Evolutionary conservation across 2,797 vertebrate genomes (phyloP).

Genomic region (Rhynchotus rufescens): DNA sequence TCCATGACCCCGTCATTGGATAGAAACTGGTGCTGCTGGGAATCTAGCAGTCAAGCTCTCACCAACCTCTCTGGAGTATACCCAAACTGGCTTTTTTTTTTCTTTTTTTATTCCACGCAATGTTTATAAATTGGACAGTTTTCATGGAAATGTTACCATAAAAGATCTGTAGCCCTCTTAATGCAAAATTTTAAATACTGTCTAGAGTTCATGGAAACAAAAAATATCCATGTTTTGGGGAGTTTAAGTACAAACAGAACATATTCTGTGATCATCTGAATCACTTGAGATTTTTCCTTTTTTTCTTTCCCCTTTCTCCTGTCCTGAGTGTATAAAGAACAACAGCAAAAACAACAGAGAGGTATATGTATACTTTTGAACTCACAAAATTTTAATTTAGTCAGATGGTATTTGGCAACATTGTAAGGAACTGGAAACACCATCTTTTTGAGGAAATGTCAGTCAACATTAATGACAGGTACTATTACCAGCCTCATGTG

Average conservation of each 20-base stretch:
- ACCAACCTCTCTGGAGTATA: background rate
- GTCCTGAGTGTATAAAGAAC: background rate
- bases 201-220: background rate
- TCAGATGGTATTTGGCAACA: background rate
- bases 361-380: background rate
- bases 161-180: background rate
- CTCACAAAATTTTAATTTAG: background rate
- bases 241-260: background rate
- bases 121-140: background rate
- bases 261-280: background rate
- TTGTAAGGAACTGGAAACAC: background rate
- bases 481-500: slow-evolving; percentile 21
- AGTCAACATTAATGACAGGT: slow-evolving; percentile 33
- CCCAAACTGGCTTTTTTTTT: background rate
- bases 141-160: background rate
- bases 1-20: background rate
- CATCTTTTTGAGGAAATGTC: slow-evolving; percentile 19
- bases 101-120: background rate
- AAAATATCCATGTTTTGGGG: background rate
- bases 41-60: background rate
- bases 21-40: background rate
- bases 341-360: background rate
- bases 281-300: background rate
- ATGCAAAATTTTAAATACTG: background rate
- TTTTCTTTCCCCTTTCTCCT: background rate